phyloP scores from a whole-genome alignment of 1,140 invertebrate species.

The Neodiprion lecontei region DNA sequence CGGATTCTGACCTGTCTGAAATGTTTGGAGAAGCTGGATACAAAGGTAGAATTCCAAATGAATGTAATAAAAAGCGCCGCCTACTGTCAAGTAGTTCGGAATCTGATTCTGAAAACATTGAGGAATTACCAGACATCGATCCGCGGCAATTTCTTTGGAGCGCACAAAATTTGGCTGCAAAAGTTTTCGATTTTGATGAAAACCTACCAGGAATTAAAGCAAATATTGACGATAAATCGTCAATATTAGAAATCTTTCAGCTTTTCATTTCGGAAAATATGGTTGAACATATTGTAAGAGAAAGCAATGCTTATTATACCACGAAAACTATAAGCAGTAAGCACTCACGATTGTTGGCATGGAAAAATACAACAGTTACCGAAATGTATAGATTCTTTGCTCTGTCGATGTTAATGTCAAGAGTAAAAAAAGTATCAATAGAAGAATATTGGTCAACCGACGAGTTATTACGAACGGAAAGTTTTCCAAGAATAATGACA shows the following conservation, averaged over 20 bases:
- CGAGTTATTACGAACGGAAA: constrained; percentile 18
- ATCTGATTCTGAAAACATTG: background rate
- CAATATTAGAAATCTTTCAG: constrained; percentile 22
- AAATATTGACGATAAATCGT: background rate
- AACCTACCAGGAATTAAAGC: background rate
- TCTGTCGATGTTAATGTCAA: constrained; percentile 29
- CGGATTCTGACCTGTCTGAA: too few relatives aligned
- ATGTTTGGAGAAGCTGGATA: too few relatives aligned
- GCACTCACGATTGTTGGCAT: background rate
- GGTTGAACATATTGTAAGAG: constrained; percentile 14
- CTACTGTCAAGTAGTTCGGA: background rate
- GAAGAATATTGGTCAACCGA: constrained; percentile 33
- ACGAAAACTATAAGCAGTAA: constrained; percentile 12
- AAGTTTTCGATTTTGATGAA: too few relatives aligned
- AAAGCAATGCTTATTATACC: constrained; percentile 24
- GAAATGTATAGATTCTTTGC: constrained; percentile 33
- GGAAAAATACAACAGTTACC: background rate
- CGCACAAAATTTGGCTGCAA: too few relatives aligned
- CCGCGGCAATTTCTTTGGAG: too few relatives aligned
- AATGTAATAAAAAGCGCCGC: too few relatives aligned
- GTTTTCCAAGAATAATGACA: constrained; percentile 28
- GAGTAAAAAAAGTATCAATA: constrained; percentile 32
- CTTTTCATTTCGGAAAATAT: constrained; percentile 19
- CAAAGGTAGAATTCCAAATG: too few relatives aligned
- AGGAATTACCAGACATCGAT: background rate